These are phyloP conservation scores for Stenchaetothrips biformis DNA, from an alignment of 2,888 invertebrate species.

Conservation along the genomic window DNA sequence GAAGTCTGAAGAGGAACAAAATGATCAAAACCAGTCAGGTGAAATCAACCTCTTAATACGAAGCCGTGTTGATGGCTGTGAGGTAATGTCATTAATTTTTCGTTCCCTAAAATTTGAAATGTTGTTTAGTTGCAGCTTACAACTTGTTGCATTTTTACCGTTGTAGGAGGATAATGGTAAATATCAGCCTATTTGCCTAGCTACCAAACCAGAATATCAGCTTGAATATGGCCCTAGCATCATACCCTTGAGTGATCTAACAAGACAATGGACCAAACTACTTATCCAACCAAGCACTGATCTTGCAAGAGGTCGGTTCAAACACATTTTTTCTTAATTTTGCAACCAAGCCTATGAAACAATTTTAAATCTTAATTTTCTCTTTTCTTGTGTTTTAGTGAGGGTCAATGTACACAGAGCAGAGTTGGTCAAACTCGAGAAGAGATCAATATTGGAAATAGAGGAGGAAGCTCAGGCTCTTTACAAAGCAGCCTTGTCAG, in stretches of 20 bases:
- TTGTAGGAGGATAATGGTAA: too few species aligned
- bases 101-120: not conserved
- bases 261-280: not conserved
- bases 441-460: not conserved
- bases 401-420: not conserved
- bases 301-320: not conserved
- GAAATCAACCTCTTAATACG: not conserved
- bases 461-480: not conserved
- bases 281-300: not conserved
- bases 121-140: too few species aligned
- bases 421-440: not conserved
- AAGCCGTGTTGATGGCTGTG: not conserved
- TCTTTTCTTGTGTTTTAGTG: not conserved
- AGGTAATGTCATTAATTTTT: not conserved
- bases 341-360: not conserved
- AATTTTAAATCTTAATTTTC: not conserved
- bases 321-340: not conserved
- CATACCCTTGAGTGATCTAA: conserved; percentile 1
- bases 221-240: not conserved
- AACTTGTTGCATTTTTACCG: too few species aligned
- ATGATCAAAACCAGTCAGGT: not conserved
- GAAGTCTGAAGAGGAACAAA: not conserved
- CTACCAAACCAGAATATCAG: not conserved
- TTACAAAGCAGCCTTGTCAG: not conserved
- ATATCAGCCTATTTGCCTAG: too few species aligned